A percentile compares a stretch with the other conserved stretches of the same genome.
Evolutionary conservation across 2,797 vertebrate species (phyloP).

Genomic region (Sebastes trivittatus): DNA sequence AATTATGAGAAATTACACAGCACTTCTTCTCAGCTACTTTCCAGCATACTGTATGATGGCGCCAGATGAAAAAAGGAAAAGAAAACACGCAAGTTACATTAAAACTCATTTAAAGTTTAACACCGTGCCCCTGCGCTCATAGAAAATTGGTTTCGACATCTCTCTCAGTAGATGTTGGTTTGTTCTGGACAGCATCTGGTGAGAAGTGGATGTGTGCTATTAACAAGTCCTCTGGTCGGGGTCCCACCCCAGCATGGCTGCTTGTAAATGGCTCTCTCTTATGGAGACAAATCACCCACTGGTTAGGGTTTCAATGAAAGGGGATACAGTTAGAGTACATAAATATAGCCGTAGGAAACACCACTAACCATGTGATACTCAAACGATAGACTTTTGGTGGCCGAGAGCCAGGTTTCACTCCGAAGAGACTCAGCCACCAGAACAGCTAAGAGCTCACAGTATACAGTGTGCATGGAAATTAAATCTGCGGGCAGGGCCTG

Average conservation of each 20-base stretch:
- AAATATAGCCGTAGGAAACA: slow-evolving; percentile 80
- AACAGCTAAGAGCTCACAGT: slow-evolving; percentile 56
- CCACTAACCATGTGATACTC: slow-evolving; percentile 75
- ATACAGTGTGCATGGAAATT: slow-evolving; percentile 61
- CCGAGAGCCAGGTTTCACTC: slow-evolving; percentile 65
- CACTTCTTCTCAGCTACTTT: slow-evolving; percentile 13
- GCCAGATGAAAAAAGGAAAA: not conserved
- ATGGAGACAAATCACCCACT: slow-evolving; percentile 80
- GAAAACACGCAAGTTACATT: slow-evolving; percentile 40
- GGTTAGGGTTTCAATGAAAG: slow-evolving; percentile 80
- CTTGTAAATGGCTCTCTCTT: slow-evolving; percentile 84
- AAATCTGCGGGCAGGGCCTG: slow-evolving; percentile 42
- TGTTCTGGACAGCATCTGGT: slow-evolving; percentile 80
- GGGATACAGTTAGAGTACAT: slow-evolving; percentile 81
- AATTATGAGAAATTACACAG: not conserved
- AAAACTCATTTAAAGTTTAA: slow-evolving; percentile 51
- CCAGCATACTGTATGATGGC: not conserved
- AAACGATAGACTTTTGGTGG: slow-evolving; percentile 72
- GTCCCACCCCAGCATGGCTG: slow-evolving; percentile 82
- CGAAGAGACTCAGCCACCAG: slow-evolving; percentile 61
- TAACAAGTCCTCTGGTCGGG: slow-evolving; percentile 79
- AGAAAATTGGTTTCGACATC: slow-evolving; percentile 70
- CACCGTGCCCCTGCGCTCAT: slow-evolving; percentile 47
- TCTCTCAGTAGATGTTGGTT: slow-evolving; percentile 69
- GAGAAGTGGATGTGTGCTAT: slow-evolving; percentile 82